Evolutionary conservation across 1,140 invertebrate species (phyloP).

Genomic region (Zaprionus kolodkinae): DNA sequence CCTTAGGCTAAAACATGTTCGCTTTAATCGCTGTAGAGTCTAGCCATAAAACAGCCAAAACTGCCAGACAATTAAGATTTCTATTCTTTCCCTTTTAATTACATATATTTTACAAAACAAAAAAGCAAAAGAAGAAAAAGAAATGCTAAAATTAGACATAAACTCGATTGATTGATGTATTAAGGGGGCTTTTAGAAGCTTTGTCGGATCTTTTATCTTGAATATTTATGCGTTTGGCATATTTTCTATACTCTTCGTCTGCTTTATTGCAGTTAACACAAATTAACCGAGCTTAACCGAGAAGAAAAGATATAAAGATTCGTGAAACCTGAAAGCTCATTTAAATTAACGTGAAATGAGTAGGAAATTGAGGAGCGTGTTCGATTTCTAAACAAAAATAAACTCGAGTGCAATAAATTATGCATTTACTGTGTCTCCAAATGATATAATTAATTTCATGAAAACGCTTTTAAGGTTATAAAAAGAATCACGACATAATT

Average conservation of each 20-base stretch:
- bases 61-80: constrained; percentile 17
- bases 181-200: constrained; percentile 16
- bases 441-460: constrained; percentile 34
- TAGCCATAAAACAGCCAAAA: not conserved
- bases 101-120: constrained; percentile 6
- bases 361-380: constrained; percentile 12
- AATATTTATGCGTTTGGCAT: constrained; percentile 27
- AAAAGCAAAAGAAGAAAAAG: not conserved
- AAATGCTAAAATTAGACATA: constrained; percentile 15
- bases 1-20: not conserved
- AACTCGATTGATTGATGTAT: constrained; percentile 31
- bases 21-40: not conserved
- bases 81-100: constrained; percentile 22
- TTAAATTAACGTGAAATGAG: constrained; percentile 23
- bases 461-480: constrained; percentile 16
- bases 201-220: constrained; percentile 25
- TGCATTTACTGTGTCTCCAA: constrained; percentile 13
- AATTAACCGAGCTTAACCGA: constrained; percentile 13
- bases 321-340: constrained; percentile 23
- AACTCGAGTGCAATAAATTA: constrained; percentile 24
- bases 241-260: constrained; percentile 22
- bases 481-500: constrained; percentile 17
- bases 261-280: constrained; percentile 31
- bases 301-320: constrained; percentile 6
- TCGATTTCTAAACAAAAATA: not conserved